Evolutionary conservation across 1,140 invertebrate genomes (phyloP).

Genomic region (Penaeus chinensis): DNA sequence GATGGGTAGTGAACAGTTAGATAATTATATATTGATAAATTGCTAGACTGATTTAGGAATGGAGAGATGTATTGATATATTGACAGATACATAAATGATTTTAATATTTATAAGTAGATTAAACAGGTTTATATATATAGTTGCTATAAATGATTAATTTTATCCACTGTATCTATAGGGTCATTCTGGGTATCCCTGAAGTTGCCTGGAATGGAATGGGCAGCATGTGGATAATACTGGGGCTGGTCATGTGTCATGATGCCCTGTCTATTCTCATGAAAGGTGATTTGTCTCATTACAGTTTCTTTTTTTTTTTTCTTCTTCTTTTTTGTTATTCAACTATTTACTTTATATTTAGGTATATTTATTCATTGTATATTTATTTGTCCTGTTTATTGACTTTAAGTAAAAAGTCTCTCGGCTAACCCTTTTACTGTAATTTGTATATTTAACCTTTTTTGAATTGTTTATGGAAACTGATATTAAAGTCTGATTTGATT

Average conservation of each 20-base stretch:
- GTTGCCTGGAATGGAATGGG: constrained; percentile 82
- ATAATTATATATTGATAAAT: too few species aligned
- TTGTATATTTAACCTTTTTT: too few species aligned
- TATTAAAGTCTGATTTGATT: too few species aligned
- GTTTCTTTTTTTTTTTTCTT: neutral
- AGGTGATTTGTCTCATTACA: constrained; percentile 68
- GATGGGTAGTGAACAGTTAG: too few species aligned
- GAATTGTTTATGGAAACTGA: too few species aligned
- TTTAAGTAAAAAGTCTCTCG: too few species aligned
- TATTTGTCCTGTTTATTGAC: too few species aligned
- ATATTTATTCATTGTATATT: too few species aligned
- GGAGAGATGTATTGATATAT: too few species aligned
- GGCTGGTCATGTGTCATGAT: constrained; percentile 70
- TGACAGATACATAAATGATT: too few species aligned
- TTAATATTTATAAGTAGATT: neutral
- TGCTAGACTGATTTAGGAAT: too few species aligned
- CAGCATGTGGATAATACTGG: constrained; percentile 80
- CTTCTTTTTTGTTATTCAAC: neutral
- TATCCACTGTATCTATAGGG: constrained; percentile 69
- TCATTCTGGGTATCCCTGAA: constrained; percentile 80
- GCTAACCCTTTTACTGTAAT: too few species aligned
- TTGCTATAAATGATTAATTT: neutral
- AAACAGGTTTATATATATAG: neutral
- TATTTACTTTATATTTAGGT: neutral
- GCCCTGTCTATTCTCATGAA: constrained; percentile 80